These are phyloP conservation scores for Hemiscyllium ocellatum DNA, from an alignment of 2,113 vertebrate genomes.

Conservation along the genomic window DNA sequence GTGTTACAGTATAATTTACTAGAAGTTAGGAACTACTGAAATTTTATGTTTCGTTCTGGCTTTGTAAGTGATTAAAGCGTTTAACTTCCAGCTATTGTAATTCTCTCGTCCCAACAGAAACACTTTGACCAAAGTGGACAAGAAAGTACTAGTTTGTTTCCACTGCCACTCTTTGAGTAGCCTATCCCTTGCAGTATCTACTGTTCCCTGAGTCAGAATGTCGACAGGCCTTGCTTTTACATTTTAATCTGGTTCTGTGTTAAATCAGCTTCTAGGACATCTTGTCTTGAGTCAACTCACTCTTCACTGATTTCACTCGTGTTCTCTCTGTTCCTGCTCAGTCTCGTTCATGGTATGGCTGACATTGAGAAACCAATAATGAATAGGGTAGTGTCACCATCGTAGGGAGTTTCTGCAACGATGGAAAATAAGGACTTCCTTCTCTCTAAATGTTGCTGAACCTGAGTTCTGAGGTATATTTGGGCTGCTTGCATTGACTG, in stretches of 20 bases:
- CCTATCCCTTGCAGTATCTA: neutral
- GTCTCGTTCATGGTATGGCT: neutral
- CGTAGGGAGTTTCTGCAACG: neutral
- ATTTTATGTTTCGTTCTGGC: neutral
- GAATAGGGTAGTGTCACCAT: neutral
- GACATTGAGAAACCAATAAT: neutral
- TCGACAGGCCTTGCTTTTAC: neutral
- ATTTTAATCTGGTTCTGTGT: neutral
- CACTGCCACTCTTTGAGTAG: neutral
- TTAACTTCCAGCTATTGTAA: neutral
- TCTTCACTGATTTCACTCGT: neutral
- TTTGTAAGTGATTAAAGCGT: neutral
- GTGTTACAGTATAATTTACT: neutral
- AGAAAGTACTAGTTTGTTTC: neutral
- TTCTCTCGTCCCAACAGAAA: neutral
- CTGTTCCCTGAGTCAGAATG: neutral
- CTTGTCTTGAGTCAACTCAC: neutral
- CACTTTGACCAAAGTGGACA: neutral
- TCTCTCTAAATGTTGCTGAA: neutral
- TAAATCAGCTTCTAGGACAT: neutral
- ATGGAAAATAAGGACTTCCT: neutral
- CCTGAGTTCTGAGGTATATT: neutral
- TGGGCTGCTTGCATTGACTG: neutral
- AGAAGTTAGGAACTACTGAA: neutral
- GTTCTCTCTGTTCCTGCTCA: neutral